Evolutionary conservation across 2,113 vertebrate genomes (phyloP).

Genomic region (Eulemur rufifrons): DNA sequence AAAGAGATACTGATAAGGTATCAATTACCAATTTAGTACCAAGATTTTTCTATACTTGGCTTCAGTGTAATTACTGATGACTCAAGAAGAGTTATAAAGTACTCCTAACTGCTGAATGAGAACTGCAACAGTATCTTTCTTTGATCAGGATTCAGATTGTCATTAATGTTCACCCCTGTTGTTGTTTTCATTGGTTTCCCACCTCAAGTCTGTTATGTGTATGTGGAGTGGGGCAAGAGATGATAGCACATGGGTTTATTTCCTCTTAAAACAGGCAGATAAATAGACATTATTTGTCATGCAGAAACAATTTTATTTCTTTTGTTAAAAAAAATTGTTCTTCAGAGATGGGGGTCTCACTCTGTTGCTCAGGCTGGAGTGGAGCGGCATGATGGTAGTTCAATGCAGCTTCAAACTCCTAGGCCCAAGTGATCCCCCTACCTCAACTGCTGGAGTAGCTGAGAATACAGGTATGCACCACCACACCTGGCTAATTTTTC

Average conservation of each 20-base stretch:
- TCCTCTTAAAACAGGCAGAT: not conserved
- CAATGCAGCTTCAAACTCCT: too few species aligned
- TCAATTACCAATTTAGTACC: not conserved
- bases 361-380: too few species aligned
- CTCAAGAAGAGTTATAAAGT: not conserved
- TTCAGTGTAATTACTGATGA: not conserved
- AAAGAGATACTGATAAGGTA: not conserved
- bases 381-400: too few species aligned
- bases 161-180: not conserved
- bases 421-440: too few species aligned
- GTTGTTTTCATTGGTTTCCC: not conserved
- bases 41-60: not conserved
- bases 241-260: not conserved
- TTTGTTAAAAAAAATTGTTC: too few species aligned
- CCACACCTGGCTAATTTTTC: too few species aligned
- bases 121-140: not conserved
- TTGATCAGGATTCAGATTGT: not conserved
- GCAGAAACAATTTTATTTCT: not conserved
- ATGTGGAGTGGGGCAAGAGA: accelerated
- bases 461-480: too few species aligned
- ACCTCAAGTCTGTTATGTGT: not conserved
- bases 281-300: not conserved
- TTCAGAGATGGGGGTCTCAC: too few species aligned
- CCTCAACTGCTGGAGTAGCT: too few species aligned
- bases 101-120: not conserved